Conservation (phyloP, 1,140 invertebrate genomes). For the Spodoptera frugiperda region DNA sequence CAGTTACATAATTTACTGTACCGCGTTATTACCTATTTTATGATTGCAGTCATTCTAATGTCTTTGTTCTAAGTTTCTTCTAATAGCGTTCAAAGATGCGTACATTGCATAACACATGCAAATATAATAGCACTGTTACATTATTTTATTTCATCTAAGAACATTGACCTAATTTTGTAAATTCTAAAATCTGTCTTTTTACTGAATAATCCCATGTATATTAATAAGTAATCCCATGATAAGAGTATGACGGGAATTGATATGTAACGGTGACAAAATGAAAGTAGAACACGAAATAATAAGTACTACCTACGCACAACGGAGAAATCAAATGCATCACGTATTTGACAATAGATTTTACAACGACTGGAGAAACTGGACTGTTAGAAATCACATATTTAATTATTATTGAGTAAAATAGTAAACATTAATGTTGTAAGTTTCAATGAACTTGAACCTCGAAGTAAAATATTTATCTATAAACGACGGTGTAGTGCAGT, state of each 20-base stretch:
- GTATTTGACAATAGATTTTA: too few relatives aligned
- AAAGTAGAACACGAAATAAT: too few relatives aligned
- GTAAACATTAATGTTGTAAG: not conserved
- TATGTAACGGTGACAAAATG: too few relatives aligned
- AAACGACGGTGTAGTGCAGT: slow-evolving; percentile 39
- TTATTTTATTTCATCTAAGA: not conserved
- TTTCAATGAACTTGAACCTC: slow-evolving; percentile 51
- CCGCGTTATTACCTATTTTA: slow-evolving; percentile 14
- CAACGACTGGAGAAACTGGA: too few relatives aligned
- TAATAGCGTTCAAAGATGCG: not conserved
- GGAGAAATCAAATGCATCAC: too few relatives aligned
- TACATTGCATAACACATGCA: slow-evolving; percentile 3
- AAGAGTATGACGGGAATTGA: too few relatives aligned
- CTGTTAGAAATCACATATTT: too few relatives aligned
- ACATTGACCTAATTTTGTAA: too few relatives aligned
- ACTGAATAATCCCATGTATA: too few relatives aligned
- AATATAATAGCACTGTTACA: not conserved
- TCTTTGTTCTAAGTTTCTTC: slow-evolving; percentile 12
- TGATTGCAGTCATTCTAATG: not conserved
- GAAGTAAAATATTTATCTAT: slow-evolving; percentile 36
- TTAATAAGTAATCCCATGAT: too few relatives aligned
- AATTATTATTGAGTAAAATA: not conserved
- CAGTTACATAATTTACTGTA: slow-evolving; percentile 8
- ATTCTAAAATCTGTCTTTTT: too few relatives aligned
- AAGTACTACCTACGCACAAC: too few relatives aligned